A percentile compares a stretch with the other conserved stretches of the same genome.
phyloP scores from a whole-genome alignment of 2,888 invertebrate species.

The Thereva nobilitata region DNA sequence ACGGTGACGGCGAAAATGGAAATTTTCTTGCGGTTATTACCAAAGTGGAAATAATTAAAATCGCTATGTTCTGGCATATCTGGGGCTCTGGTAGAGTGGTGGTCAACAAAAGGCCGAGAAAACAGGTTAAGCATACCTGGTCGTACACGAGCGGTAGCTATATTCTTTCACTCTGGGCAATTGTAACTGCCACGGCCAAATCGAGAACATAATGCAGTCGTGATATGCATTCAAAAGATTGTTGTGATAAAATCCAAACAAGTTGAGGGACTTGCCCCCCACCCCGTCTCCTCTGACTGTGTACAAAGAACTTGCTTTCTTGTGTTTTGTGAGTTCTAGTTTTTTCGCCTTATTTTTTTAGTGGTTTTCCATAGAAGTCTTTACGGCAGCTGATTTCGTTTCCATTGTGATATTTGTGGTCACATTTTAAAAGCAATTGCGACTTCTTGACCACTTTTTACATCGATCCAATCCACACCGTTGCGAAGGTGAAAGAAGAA shows the following conservation, averaged over 20 bases:
- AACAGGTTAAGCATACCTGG: slow-evolving; percentile 16
- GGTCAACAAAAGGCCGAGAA: slow-evolving; percentile 7
- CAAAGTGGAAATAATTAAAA: slow-evolving; percentile 8
- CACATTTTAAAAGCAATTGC: too few relatives aligned
- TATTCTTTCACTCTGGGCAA: slow-evolving; percentile 16
- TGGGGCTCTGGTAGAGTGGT: background rate
- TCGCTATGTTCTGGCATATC: background rate
- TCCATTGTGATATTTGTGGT: too few relatives aligned
- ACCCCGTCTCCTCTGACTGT: too few relatives aligned
- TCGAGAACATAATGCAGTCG: slow-evolving; percentile 25
- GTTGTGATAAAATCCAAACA: slow-evolving; percentile 26
- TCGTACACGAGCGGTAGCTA: slow-evolving; percentile 6
- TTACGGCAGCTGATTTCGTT: too few relatives aligned
- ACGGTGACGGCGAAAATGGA: slow-evolving; percentile 16
- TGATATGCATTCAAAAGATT: slow-evolving; percentile 25
- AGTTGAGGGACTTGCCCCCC: background rate
- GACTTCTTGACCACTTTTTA: too few relatives aligned
- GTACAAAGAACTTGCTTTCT: too few relatives aligned
- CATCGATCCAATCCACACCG: too few relatives aligned
- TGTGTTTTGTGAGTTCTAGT: too few relatives aligned
- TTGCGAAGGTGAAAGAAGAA: too few relatives aligned
- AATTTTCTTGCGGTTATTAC: slow-evolving; percentile 19
- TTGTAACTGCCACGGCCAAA: slow-evolving; percentile 17
- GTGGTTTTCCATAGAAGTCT: too few relatives aligned
- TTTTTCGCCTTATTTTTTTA: too few relatives aligned